A percentile compares a stretch with the other conserved stretches of the same genome.
phyloP scores from a whole-genome alignment of 2,888 invertebrate species.

The Gibbula magus region DNA sequence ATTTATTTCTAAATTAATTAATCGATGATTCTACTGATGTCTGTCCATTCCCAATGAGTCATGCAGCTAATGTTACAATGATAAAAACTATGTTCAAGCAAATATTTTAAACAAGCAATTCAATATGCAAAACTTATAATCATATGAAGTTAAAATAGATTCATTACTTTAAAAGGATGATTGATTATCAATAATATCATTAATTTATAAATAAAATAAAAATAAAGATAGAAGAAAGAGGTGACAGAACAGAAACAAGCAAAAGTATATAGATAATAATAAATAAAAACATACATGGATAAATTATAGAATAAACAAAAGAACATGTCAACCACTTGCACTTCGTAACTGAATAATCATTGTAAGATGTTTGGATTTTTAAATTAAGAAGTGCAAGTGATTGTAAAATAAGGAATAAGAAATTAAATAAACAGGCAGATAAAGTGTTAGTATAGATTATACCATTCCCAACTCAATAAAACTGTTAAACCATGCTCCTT shows the following conservation, averaged over 20 bases:
- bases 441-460: not conserved
- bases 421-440: not conserved
- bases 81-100: not conserved
- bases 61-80: not conserved
- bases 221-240: no score
- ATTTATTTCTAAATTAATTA: conserved; percentile 31
- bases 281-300: no score
- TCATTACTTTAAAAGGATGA: not conserved
- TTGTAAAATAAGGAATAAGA: not conserved
- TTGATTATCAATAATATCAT: no score
- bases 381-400: not conserved
- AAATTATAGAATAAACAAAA: no score
- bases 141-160: not conserved
- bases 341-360: no score
- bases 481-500: no score
- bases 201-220: no score
- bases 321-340: no score
- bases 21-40: conserved; percentile 27
- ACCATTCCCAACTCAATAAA: not conserved
- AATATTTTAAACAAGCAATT: not conserved
- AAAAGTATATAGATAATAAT: no score
- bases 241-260: no score
- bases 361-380: no score
- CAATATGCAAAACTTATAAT: not conserved
- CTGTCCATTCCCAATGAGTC: not conserved